Conservation (phyloP, 2,888 invertebrate species). For the Scaptomyza reducta region DNA sequence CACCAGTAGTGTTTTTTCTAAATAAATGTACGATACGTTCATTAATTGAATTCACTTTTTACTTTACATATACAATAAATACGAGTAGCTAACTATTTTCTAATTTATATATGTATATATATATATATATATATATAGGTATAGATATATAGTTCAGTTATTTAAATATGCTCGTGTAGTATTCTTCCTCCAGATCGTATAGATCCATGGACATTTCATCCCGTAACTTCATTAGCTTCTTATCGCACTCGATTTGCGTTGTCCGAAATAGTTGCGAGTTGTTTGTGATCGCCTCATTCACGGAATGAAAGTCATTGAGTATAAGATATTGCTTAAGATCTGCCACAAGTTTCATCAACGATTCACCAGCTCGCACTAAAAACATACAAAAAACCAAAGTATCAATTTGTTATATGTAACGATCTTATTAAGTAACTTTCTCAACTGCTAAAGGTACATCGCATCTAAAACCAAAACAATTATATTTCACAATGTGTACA, state of each 20-base stretch:
- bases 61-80: slow-evolving; percentile 2
- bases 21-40: slow-evolving; percentile 6
- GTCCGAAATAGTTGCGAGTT: slow-evolving; percentile 95
- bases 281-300: slow-evolving; percentile 98
- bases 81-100: neutral
- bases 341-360: slow-evolving; percentile 97
- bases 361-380: slow-evolving; percentile 96
- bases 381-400: neutral
- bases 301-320: slow-evolving; percentile 98
- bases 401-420: too few relatives aligned
- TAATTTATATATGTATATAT: neutral
- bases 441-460: neutral
- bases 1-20: slow-evolving; percentile 12
- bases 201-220: slow-evolving; percentile 97
- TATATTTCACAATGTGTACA: too few relatives aligned
- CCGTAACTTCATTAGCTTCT: slow-evolving; percentile 94
- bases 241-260: slow-evolving; percentile 96
- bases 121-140: neutral
- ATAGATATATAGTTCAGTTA: slow-evolving; percentile 42
- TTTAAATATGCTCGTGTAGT: slow-evolving; percentile 84
- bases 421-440: too few relatives aligned
- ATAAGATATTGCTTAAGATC: slow-evolving; percentile 99
- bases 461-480: neutral
- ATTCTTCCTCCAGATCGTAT: slow-evolving; percentile 84
- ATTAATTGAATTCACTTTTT: slow-evolving; percentile 11